Conservation (phyloP, 2,113 vertebrate genomes). For the Polypterus bichir region DNA sequence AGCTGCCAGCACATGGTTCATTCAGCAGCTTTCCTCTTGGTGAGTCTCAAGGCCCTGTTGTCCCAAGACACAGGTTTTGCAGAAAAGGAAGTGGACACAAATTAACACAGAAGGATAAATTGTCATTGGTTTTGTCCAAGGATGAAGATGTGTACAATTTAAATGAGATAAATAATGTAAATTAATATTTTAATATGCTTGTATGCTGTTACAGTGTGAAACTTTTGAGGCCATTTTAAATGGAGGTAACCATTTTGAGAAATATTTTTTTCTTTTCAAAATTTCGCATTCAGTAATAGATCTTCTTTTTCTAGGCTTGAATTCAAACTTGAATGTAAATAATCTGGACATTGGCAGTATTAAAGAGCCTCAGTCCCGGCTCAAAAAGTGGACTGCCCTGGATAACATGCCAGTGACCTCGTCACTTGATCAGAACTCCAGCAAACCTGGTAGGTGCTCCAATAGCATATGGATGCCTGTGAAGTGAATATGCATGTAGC, state of each 20-base stretch:
- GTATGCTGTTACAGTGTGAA: not conserved
- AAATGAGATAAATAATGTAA: no score
- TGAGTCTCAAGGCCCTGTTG: conserved; percentile 35
- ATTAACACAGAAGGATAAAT: no score
- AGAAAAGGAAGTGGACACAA: not conserved
- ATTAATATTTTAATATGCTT: not conserved
- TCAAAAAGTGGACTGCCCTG: conserved; percentile 91
- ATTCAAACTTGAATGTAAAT: conserved; percentile 97
- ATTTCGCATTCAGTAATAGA: not conserved
- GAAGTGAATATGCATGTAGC: not conserved
- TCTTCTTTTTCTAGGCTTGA: conserved; percentile 63
- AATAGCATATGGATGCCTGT: conserved; percentile 1
- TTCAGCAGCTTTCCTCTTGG: conserved; percentile 92
- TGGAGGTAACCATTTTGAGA: not conserved
- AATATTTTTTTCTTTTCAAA: not conserved
- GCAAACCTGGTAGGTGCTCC: conserved; percentile 78
- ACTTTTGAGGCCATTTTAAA: not conserved
- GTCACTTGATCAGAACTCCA: conserved; percentile 88
- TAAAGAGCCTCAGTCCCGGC: conserved; percentile 91
- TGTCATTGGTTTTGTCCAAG: no score
- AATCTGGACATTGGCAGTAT: conserved; percentile 76
- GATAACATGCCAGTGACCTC: conserved; percentile 78
- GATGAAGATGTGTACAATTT: no score
- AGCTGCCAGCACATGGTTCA: conserved; percentile 63
- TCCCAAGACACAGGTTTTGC: not conserved